Base-by-base conservation (phyloP, 2,888 invertebrate species). In the Tiphia femorata region DNA sequence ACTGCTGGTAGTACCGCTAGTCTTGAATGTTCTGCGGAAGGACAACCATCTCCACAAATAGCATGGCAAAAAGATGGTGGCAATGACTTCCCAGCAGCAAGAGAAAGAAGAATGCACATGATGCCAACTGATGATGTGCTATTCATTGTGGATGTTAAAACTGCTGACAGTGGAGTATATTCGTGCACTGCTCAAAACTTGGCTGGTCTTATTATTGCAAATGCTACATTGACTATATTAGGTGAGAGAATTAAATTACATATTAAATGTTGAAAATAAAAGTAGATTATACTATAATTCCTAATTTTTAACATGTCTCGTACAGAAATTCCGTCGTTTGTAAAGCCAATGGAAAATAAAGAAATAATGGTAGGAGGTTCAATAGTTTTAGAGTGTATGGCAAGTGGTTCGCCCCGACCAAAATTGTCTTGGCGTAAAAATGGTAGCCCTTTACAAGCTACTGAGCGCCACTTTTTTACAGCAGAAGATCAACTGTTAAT, bases 1-100 rank as follows among this genome's bases (percentile, higher is more conserved):
- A 90, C 90, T 78, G 92, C 94, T 12, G 96, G 96, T 6, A 91
- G 91, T 64, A 94, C 92, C 10, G 97, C 95, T 0, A 90, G 91
- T 52, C 86, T 98, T 21, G 95, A 96, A 76, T 98, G 98, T 86
- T 93, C 95, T 10, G 97, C 97, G 2, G 89, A 88, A 55, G 97
- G 97, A 1, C 92, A 93, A 76, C 97, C 97, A 0, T 85, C 88
- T 43, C 97, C 97, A 14, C 92, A 94, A 84, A 94, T 96, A 71
- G 92, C 93, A 0, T 92, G 95, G 92, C 92, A 94, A 74, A 96
- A 96, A 84, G 95, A 94, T 84, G 95, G 94, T n/a, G 95, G 93
- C 0, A 92, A 93, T 77, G 93, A 96, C 78, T 97, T 98, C 82
- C 97, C 97, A 5, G 97, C 98, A 3, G 97, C 97, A 6, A 88